Base-by-base conservation (phyloP, 2,888 invertebrate species). In the Ennomos fuscantarius region DNA sequence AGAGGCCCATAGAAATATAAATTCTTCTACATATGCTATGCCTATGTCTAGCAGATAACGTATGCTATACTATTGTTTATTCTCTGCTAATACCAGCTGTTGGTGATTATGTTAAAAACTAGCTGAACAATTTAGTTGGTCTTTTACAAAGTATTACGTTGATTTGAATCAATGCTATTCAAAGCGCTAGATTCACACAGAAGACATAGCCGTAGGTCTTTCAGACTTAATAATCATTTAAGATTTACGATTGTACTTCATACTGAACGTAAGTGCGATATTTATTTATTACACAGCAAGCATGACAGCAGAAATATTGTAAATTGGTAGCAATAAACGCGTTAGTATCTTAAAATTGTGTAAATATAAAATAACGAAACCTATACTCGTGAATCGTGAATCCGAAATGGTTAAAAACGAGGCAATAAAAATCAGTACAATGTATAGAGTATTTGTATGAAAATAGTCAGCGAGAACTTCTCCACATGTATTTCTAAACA, bases 221-320 rank as follows among this genome's bases (percentile, higher is more conserved):
- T 24, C 24, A 24, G 6, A 24, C 1, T 15, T 15, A 2, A 15
- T 15, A 2, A 15, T 15, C 3, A 15, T 15, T 15, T 6, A 24
- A 24, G 24, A 24, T 24, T 24, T 24, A 24, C 24, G 3, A 5
- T 24, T 24, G 3, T 0, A 24, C 53, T 45, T 52, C 56, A 55
- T 49, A 48, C 52, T 15, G 41, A 32, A 49, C 40, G 35, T 32
- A 24, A 62, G 48, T 48, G 52, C 61, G 55, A 60, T 52, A 53
- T 54, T 63, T 63, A 67, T 67, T 70, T 69, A 68, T 68, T 62
- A 61, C 65, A 40, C 41, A 45, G 55, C 62, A 65, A 64, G 59
- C 36, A 40, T 54, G 54, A 56, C 49, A 57, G 65, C 63, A 58
- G 68, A 63, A 68, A 68, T 67, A 65, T 68, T 63, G 69, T 24